phyloP scores from a whole-genome alignment of 1,140 invertebrate species.

The Pectinophora gossypiella region DNA sequence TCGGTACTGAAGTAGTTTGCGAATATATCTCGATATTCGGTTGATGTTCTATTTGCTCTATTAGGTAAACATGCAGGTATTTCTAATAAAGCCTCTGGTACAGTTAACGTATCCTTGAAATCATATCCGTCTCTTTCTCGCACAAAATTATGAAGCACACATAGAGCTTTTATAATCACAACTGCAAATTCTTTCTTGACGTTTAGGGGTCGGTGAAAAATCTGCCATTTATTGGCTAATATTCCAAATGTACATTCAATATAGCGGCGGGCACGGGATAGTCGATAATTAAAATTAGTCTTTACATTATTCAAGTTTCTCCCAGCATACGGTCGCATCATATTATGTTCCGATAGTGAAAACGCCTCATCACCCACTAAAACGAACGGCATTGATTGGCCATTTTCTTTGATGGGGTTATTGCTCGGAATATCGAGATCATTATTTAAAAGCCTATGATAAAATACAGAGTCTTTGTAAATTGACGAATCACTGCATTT shows the following conservation, averaged over 20 bases:
- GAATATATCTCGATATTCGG: constrained; percentile 22
- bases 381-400: constrained; percentile 20
- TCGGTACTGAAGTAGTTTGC: constrained; percentile 21
- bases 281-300: constrained; percentile 66
- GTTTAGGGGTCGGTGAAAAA: constrained; percentile 15
- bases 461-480: constrained; percentile 15
- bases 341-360: constrained; percentile 20
- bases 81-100: no score
- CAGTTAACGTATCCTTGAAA: background rate
- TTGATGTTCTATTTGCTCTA: constrained; percentile 12
- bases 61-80: constrained; percentile 13
- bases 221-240: constrained; percentile 30
- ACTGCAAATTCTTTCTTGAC: constrained; percentile 19
- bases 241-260: constrained; percentile 71
- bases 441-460: background rate
- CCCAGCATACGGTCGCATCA: constrained; percentile 44
- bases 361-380: constrained; percentile 29
- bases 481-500: constrained; percentile 44
- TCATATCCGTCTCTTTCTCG: constrained; percentile 31
- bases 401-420: constrained; percentile 18
- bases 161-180: constrained; percentile 29
- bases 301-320: constrained; percentile 21
- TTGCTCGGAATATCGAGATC: background rate
- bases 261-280: constrained; percentile 46
- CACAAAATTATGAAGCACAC: constrained; percentile 35